Base-by-base conservation (phyloP, 2,797 vertebrate species). In the Limosa lapponica region DNA sequence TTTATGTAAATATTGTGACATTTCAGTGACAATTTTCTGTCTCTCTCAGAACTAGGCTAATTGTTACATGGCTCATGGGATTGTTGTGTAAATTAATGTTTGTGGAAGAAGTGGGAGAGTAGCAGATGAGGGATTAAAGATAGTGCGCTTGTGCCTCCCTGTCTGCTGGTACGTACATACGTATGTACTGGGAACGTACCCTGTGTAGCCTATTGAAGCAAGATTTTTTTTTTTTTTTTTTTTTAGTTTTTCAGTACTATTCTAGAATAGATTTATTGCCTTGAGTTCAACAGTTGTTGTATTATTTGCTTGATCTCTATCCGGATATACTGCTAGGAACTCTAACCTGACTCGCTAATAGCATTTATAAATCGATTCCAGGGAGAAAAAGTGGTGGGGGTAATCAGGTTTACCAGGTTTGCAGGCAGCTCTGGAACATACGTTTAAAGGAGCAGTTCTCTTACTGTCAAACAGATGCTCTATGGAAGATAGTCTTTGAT, bases 111-210 rank as follows among this genome's bases (percentile, higher is more conserved):
- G 48, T 8, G n/a, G 24, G 75, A 71, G 49, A 71, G 30, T 44
- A 24, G 78, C 41, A 4, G 48, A 24, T 51, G 69, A 66, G n/a
- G 36, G 37, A 34, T 78, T 71, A 74, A 66, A 87, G 39, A 23
- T 6, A 23, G 30, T 4, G 5, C 39, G 27, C 32, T 72, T 65
- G 37, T 66, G 55, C 27, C 66, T 86, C 46, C 24, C 19, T 64
- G n/a, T 46, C 57, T n/a, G n/a, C 0, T 0, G 1, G 0, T 70
- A 12, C 16, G 28, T 51, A 32, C 2, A 0, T n/a, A n/a, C 1
- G 0, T n/a, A 25, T 20, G 52, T 64, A 0, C 13, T 55, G 69
- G 16, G 43, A 12, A 75, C 1, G 1, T 69, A 54, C 20, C 5
- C 46, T 57, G 1, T 11, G 25, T 52, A 80, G 54, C 61, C 49